These are phyloP conservation scores for Potorous gilbertii DNA, from an alignment of 2,797 vertebrate species.

Conservation along the genomic window DNA sequence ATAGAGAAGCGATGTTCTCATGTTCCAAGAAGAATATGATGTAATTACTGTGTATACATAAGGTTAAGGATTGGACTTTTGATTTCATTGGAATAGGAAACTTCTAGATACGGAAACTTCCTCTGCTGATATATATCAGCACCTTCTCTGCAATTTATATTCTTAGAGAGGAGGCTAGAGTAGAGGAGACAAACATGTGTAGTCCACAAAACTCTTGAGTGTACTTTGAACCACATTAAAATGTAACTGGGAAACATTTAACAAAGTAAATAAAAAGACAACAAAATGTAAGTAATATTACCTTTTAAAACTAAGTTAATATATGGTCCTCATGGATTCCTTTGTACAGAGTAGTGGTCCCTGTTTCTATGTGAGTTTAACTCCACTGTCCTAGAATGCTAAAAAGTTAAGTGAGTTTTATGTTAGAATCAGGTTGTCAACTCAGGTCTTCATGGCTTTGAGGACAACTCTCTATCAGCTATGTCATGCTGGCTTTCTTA, in stretches of 20 bases:
- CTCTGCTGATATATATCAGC: neutral
- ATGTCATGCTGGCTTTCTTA: neutral
- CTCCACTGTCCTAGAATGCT: neutral
- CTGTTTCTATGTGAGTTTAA: neutral
- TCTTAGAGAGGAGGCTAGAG: neutral
- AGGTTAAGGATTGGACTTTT: neutral
- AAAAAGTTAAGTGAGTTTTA: neutral
- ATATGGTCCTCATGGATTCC: neutral
- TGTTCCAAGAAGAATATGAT: neutral
- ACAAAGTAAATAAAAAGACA: neutral
- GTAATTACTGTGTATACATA: neutral
- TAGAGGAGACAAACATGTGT: neutral
- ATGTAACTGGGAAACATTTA: neutral
- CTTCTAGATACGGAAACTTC: neutral
- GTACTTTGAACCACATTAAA: neutral
- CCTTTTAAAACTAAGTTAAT: neutral
- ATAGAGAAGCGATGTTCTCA: neutral
- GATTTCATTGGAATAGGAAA: neutral
- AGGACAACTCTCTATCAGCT: neutral
- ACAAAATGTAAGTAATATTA: neutral
- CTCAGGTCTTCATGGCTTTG: neutral
- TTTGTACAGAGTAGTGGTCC: neutral
- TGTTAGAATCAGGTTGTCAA: neutral
- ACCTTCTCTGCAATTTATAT: neutral
- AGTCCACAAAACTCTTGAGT: neutral